Evolutionary conservation across 1,140 invertebrate genomes (phyloP).

Genomic region (Drosophila equinoxialis): DNA sequence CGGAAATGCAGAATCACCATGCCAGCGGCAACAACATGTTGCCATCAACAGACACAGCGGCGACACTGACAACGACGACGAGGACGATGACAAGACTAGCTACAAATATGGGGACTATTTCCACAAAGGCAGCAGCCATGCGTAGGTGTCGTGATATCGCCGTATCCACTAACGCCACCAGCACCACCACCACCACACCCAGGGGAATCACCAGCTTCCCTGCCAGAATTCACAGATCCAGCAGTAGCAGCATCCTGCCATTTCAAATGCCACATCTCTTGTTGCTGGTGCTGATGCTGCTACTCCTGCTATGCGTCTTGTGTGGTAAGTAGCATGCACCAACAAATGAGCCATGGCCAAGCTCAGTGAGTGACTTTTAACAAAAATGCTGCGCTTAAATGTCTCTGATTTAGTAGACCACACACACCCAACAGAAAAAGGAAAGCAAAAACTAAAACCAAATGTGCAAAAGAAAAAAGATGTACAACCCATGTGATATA

Average conservation of each 20-base stretch:
- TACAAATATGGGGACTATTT: background rate
- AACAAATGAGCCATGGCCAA: slow-evolving; percentile 64
- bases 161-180: background rate
- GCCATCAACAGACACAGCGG: slow-evolving; percentile 54
- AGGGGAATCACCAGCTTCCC: slow-evolving; percentile 23
- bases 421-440: slow-evolving; percentile 24
- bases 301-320: slow-evolving; percentile 59
- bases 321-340: slow-evolving; percentile 60
- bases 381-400: slow-evolving; percentile 76
- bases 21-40: slow-evolving; percentile 58
- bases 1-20: slow-evolving; percentile 69
- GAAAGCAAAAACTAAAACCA: slow-evolving; percentile 21
- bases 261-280: slow-evolving; percentile 25
- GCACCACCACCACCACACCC: background rate
- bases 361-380: slow-evolving; percentile 70
- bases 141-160: slow-evolving; percentile 55
- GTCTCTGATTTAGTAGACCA: slow-evolving; percentile 70
- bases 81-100: slow-evolving; percentile 8
- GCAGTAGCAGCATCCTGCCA: slow-evolving; percentile 16
- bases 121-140: slow-evolving; percentile 26
- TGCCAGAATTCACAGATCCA: slow-evolving; percentile 22
- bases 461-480: slow-evolving; percentile 36
- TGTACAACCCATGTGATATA: slow-evolving; percentile 60
- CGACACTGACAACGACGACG: slow-evolving; percentile 3
- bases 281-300: slow-evolving; percentile 37